Evolutionary conservation across 2,888 invertebrate species (phyloP), one percentile per base, ranked within the genome.

Genomic region (Nomada ferruginata): DNA sequence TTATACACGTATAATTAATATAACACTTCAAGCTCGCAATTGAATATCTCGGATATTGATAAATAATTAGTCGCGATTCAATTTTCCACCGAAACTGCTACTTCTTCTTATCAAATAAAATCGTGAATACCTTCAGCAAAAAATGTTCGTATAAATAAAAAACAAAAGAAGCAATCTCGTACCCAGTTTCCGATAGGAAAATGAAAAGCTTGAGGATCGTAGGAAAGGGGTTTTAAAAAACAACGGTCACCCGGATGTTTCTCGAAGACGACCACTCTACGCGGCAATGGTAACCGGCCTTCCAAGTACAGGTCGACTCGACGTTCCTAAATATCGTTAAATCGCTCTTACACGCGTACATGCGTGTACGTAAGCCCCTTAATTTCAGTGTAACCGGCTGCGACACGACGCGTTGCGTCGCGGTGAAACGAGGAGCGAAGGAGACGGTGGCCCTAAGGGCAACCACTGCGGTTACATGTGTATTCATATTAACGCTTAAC

Each of bases 401-500:
- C 61, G 23, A 44, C 50, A 20, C 23, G 57, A 42, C 23, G 36
- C 18, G 36, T n/a, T 15, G 23, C 36, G 36, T n/a, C 23, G 23
- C 36, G 36, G 18, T n/a, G 20, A 15, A 47, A 18, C 36, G 15
- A 5, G 20, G 36, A n/a, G 44, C 15, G 53, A 55, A 10, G 63
- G 47, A 15, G 42, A 29, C 44, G 69, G 69, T 26, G 44, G 23
- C 59, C 64, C 57, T 70, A 70, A 76, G 57, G 63, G 76, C 76
- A 63, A 20, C 55, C 52, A 66, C 29, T 44, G 23, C n/a, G n/a
- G 44, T 20, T 65, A 53, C 77, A 73, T 47, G 74, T 66, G 85
- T 82, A 82, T 83, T 83, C 84, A 84, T 85, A 85, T 87, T 84
- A 85, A 72, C 85, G 83, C 83, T 84, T 85, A 83, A 84, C 80